phyloP scores from a whole-genome alignment of 2,797 vertebrate species.

The Sebastes jordani region DNA sequence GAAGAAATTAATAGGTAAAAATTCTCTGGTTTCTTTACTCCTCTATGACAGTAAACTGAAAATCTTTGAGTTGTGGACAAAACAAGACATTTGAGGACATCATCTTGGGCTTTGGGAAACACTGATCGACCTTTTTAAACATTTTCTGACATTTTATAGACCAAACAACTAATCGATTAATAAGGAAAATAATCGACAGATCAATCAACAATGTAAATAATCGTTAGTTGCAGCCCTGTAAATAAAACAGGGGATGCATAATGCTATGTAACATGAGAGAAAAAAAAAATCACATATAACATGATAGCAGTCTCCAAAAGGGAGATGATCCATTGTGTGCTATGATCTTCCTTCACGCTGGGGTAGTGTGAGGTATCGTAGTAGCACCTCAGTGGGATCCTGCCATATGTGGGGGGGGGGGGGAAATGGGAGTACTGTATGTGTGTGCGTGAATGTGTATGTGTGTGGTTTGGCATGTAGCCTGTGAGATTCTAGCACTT shows the following conservation, averaged over 20 bases:
- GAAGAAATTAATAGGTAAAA: too few species aligned
- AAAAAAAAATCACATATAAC: background rate
- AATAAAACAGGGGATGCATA: background rate
- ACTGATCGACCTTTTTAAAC: too few species aligned
- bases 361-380: constrained; percentile 49
- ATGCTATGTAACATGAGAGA: background rate
- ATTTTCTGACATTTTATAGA: too few species aligned
- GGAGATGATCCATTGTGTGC: constrained; percentile 25
- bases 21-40: too few species aligned
- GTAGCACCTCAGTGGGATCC: constrained; percentile 61
- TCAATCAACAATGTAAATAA: too few species aligned
- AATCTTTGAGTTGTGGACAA: too few species aligned
- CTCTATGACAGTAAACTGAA: too few species aligned
- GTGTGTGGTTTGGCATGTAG: constrained; percentile 40
- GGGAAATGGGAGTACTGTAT: background rate
- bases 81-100: too few species aligned
- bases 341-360: constrained; percentile 34
- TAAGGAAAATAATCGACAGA: too few species aligned
- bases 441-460: constrained; percentile 4
- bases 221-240: background rate
- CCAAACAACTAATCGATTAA: too few species aligned
- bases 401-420: constrained; percentile 54
- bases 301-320: background rate
- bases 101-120: too few species aligned
- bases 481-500: constrained; percentile 43